Evolutionary conservation across 1,140 invertebrate genomes (phyloP).

Genomic region (Archivesica marissinica): DNA sequence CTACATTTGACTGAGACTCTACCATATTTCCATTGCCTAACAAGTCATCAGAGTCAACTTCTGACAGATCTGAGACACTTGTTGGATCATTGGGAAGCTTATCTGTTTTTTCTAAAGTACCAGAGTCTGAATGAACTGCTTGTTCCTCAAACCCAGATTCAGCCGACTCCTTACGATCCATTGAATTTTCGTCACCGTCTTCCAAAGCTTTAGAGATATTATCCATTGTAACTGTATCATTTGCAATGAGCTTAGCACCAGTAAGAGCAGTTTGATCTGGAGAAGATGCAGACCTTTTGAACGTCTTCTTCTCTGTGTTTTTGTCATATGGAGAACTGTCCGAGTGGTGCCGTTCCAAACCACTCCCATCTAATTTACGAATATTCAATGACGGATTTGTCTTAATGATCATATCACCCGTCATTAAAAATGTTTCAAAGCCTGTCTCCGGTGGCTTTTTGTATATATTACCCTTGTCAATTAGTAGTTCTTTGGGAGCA

Average conservation of each 20-base stretch:
- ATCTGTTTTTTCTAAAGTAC: constrained; percentile 54
- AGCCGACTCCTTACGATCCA: constrained; percentile 57
- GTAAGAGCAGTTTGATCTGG: constrained; percentile 50
- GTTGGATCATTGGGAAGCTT: constrained; percentile 61
- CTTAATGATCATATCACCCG: constrained; percentile 83
- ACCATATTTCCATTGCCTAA: constrained; percentile 61
- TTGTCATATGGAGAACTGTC: constrained; percentile 65
- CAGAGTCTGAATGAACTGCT: constrained; percentile 58
- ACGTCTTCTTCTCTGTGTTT: constrained; percentile 34
- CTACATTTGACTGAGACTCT: constrained; percentile 63
- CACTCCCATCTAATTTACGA: constrained; percentile 49
- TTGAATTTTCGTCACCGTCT: constrained; percentile 41
- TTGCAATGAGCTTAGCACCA: constrained; percentile 48
- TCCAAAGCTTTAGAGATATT: constrained; percentile 54
- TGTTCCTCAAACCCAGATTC: constrained; percentile 73
- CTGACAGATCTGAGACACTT: constrained; percentile 62
- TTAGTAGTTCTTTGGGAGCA: constrained; percentile 48
- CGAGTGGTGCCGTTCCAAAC: constrained; percentile 67
- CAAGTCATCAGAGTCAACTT: constrained; percentile 61
- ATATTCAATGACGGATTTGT: constrained; percentile 77
- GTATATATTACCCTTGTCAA: constrained; percentile 34
- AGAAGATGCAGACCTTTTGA: constrained; percentile 58
- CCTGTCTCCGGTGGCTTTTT: constrained; percentile 68
- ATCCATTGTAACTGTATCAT: constrained; percentile 44
- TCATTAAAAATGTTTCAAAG: constrained; percentile 84